A percentile compares a stretch with the other conserved stretches of the same genome.
Evolutionary conservation across 2,797 vertebrate genomes (phyloP).

Genomic region (Enteromius viviparus): DNA sequence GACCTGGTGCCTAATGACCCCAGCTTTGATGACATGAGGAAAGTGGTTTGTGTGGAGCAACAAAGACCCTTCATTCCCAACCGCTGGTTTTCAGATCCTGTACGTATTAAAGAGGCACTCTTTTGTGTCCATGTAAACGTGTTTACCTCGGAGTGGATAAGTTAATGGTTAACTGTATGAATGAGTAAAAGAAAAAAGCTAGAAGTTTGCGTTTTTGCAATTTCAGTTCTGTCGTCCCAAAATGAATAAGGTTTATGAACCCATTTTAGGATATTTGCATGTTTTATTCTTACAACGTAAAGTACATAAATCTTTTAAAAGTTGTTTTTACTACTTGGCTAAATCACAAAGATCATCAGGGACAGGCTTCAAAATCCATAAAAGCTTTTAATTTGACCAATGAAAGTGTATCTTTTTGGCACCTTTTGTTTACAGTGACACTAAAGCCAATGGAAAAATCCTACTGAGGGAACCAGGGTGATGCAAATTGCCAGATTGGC

Average conservation of each 20-base stretch:
- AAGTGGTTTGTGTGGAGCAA: conserved; percentile 85
- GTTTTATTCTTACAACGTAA: neutral
- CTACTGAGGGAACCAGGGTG: neutral
- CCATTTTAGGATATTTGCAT: neutral
- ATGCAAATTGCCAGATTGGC: neutral
- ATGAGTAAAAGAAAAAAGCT: neutral
- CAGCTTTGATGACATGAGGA: conserved; percentile 86
- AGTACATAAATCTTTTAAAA: neutral
- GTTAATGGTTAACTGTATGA: neutral
- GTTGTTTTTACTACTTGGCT: neutral
- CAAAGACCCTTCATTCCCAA: conserved; percentile 85
- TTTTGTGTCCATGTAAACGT: neutral
- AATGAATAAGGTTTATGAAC: neutral
- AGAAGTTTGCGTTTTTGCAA: neutral
- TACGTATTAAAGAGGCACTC: conserved; percentile 61
- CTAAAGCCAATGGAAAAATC: neutral
- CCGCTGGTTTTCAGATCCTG: conserved; percentile 85
- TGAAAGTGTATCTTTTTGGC: too few relatives aligned
- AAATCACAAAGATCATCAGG: neutral
- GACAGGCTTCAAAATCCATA: neutral
- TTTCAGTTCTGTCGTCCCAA: neutral
- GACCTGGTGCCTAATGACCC: conserved; percentile 84
- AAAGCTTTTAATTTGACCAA: neutral
- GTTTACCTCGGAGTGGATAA: neutral
- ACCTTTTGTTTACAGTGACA: too few relatives aligned